phyloP scores from a whole-genome alignment of 1,140 invertebrate genomes.

The Drosophila pallidifrons region DNA sequence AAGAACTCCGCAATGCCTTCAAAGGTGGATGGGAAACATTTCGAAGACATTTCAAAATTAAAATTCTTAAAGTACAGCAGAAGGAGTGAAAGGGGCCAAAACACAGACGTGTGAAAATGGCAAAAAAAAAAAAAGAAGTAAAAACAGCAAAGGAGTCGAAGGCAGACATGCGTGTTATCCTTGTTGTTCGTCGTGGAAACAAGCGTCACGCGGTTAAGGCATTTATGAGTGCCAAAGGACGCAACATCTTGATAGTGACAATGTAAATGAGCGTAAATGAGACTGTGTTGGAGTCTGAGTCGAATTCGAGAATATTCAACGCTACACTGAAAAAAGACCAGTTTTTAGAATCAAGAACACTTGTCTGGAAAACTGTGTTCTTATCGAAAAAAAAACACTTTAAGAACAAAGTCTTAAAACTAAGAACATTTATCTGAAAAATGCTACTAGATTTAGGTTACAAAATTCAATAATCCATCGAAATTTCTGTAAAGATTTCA shows the following conservation, averaged over 20 bases:
- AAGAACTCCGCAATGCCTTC: slow-evolving; percentile 20
- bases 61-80: slow-evolving; percentile 51
- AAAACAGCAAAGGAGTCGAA: not conserved
- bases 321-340: no score
- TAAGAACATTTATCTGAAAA: no score
- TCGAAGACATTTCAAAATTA: slow-evolving; percentile 62
- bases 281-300: not conserved
- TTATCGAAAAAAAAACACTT: no score
- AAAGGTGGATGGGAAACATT: slow-evolving; percentile 5
- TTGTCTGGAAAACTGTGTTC: no score
- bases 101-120: not conserved
- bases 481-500: no score
- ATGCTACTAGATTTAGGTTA: no score
- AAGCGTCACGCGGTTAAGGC: slow-evolving; percentile 63
- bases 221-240: slow-evolving; percentile 59
- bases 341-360: no score
- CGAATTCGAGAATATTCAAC: no score
- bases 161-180: slow-evolving; percentile 7
- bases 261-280: not conserved
- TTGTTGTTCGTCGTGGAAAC: slow-evolving; percentile 28
- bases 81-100: not conserved
- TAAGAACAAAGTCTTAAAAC: no score
- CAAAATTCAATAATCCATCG: no score
- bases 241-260: slow-evolving; percentile 23
- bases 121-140: not conserved